Evolutionary conservation across 1,140 invertebrate species (phyloP).

Genomic region (Scaptodrosophila lebanonensis): DNA sequence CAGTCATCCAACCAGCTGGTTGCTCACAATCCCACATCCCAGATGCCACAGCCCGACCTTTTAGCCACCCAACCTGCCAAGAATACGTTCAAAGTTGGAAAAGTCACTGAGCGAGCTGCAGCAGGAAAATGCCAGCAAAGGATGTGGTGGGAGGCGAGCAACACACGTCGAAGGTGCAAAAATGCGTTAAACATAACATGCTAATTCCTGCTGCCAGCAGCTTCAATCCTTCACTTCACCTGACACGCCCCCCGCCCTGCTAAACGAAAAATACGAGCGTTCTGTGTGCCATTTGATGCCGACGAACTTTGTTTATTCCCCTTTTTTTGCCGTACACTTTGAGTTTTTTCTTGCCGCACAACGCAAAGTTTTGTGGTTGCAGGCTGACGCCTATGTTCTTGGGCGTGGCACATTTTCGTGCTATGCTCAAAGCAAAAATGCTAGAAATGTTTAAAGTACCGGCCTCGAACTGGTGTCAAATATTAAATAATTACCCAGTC

Average conservation of each 20-base stretch:
- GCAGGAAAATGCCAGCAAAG: too few relatives aligned
- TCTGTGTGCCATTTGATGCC: slow-evolving; percentile 61
- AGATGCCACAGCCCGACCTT: neutral
- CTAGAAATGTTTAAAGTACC: too few relatives aligned
- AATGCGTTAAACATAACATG: slow-evolving; percentile 74
- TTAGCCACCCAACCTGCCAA: neutral
- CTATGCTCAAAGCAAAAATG: slow-evolving; percentile 4
- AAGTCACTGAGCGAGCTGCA: slow-evolving; percentile 2
- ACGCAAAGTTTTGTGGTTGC: slow-evolving; percentile 40
- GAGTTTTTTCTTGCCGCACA: slow-evolving; percentile 12
- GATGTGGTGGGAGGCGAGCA: too few relatives aligned
- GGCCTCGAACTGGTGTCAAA: too few relatives aligned
- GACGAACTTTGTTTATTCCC: slow-evolving; percentile 29
- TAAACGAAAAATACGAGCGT: slow-evolving; percentile 64
- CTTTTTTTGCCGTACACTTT: slow-evolving; percentile 27
- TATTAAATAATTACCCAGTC: too few relatives aligned
- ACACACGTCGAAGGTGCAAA: slow-evolving; percentile 59
- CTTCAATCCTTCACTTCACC: slow-evolving; percentile 57
- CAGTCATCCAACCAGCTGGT: neutral
- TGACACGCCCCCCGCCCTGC: slow-evolving; percentile 4
- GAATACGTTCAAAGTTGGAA: slow-evolving; percentile 15
- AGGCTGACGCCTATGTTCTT: slow-evolving; percentile 14
- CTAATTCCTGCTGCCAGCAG: slow-evolving; percentile 62
- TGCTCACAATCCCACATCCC: too few relatives aligned
- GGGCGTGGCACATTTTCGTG: slow-evolving; percentile 7